These are phyloP conservation scores for Scyliorhinus canicula DNA, from an alignment of 2,797 vertebrate species.

Conservation along the genomic window DNA sequence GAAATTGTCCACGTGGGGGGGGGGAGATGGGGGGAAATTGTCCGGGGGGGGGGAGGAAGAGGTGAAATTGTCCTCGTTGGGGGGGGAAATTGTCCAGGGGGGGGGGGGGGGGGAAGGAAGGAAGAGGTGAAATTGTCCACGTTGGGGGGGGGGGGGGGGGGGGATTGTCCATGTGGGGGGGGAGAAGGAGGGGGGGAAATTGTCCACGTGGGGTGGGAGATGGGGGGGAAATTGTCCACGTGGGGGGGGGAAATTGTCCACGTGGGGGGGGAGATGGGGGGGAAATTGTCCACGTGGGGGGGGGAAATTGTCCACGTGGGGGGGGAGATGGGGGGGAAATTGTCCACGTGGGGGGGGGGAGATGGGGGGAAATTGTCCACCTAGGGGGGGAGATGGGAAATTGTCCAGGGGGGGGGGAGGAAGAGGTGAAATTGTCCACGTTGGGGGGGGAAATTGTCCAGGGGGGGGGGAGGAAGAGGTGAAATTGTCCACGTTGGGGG, in stretches of 20 bases:
- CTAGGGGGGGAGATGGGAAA: neutral
- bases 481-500: neutral
- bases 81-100: neutral
- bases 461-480: no score
- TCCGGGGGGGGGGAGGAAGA: no score
- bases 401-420: no score
- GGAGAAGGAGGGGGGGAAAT: neutral
- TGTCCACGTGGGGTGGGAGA: no score
- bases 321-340: no score
- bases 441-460: no score
- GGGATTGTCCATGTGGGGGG: no score
- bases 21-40: neutral
- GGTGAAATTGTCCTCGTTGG: neutral
- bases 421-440: no score
- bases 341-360: conserved; percentile 34
- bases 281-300: fast-evolving
- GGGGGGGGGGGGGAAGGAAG: neutral
- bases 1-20: no score
- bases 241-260: neutral
- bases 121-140: no score
- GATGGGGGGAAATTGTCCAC: neutral
- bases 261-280: neutral
- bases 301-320: no score
- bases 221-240: neutral
- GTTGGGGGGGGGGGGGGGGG: neutral